Conservation (phyloP, 64 coral and sea anemone genomes). For the Dendrophyllia cribrosa region DNA sequence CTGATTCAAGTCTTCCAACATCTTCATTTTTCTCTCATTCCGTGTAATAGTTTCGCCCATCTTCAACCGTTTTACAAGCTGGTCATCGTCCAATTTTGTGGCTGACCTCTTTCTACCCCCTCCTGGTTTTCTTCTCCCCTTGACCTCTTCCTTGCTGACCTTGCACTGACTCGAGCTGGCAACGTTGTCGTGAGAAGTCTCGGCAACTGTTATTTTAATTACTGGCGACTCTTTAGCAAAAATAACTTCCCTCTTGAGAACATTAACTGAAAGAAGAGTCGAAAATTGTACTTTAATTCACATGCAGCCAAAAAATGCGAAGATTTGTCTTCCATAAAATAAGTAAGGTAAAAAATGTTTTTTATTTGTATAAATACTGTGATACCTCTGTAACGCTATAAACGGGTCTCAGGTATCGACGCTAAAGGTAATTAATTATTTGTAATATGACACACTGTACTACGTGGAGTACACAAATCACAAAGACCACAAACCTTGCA, state of each 20-base stretch:
- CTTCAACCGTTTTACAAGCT: slow-evolving; percentile 42
- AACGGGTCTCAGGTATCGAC: no score
- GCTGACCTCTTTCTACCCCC: slow-evolving; percentile 46
- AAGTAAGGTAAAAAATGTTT: no score
- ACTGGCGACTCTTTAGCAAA: slow-evolving; percentile 61
- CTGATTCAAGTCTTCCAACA: slow-evolving; percentile 55
- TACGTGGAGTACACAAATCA: slow-evolving; percentile 4
- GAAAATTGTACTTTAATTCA: slow-evolving; percentile 31
- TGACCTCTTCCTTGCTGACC: neutral
- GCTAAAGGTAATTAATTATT: no score
- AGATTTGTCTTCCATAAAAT: slow-evolving; percentile 1
- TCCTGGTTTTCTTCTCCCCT: slow-evolving; percentile 37
- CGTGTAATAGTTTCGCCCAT: slow-evolving; percentile 31
- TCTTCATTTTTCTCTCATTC: slow-evolving; percentile 45
- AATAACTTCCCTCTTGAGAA: slow-evolving; percentile 58
- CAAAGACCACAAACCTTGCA: no score
- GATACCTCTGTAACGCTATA: no score
- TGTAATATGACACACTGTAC: slow-evolving; percentile 25
- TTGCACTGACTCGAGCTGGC: no score
- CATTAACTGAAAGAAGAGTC: slow-evolving; percentile 53
- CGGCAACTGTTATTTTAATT: slow-evolving; percentile 34
- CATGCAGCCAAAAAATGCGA: slow-evolving; percentile 3
- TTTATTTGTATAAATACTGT: no score
- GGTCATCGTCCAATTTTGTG: slow-evolving; percentile 27
- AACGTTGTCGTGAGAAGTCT: no score